Evolutionary conservation across 1,140 invertebrate species (phyloP).

Genomic region (Pseudomyrmex flavicornis): DNA sequence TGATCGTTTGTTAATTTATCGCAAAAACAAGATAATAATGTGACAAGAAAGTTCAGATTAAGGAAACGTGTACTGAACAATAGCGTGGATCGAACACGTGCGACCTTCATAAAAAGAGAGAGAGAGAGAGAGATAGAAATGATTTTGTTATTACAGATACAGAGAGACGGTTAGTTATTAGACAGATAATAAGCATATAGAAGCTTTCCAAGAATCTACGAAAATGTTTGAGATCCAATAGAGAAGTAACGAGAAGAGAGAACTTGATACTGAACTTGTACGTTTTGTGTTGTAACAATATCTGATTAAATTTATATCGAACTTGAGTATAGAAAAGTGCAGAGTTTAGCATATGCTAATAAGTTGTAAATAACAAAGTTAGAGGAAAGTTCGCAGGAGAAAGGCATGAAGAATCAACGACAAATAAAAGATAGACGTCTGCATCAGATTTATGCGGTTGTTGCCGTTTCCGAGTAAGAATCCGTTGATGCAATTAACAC

Average conservation of each 20-base stretch:
- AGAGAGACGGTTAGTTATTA: neutral
- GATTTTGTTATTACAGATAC: neutral
- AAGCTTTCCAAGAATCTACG: neutral
- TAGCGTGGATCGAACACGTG: neutral
- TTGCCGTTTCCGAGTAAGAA: neutral
- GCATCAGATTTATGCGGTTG: neutral
- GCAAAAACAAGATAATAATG: constrained; percentile 12
- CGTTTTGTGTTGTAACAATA: neutral
- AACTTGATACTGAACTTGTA: neutral
- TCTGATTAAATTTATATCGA: neutral
- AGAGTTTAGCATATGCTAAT: neutral
- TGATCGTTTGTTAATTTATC: constrained; percentile 4
- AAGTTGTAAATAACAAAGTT: too few species aligned
- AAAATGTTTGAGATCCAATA: neutral
- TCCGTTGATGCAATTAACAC: neutral
- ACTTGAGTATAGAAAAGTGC: neutral
- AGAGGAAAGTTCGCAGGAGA: too few species aligned
- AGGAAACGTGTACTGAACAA: neutral
- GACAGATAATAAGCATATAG: neutral
- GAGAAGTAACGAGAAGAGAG: neutral
- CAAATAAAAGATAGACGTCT: neutral
- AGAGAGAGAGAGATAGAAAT: neutral
- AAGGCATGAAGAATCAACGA: too few species aligned
- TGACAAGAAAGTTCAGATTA: constrained; percentile 18
- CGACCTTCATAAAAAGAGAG: neutral